phyloP scores from a whole-genome alignment of 1,140 invertebrate genomes.

The Solenopsis invicta region DNA sequence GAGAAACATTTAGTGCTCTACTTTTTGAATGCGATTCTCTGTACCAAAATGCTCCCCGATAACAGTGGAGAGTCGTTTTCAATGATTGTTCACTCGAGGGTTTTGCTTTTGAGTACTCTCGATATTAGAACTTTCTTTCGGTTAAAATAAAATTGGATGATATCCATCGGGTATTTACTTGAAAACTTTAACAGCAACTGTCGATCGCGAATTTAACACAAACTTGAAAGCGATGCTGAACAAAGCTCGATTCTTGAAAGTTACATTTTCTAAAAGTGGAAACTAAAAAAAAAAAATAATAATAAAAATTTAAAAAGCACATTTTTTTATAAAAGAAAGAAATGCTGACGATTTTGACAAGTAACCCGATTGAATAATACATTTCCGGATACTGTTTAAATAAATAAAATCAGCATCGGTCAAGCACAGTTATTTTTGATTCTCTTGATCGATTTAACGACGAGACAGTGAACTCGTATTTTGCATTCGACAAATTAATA shows the following conservation, averaged over 20 bases:
- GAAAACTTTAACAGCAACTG: constrained; percentile 17
- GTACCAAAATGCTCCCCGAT: constrained; percentile 11
- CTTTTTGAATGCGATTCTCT: constrained; percentile 35
- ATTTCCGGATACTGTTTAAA: neutral
- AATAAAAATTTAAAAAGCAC: neutral
- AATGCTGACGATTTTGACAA: neutral
- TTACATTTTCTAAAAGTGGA: neutral
- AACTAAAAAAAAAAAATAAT: constrained; percentile 2
- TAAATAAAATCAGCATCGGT: neutral
- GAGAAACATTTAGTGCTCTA: constrained; percentile 37
- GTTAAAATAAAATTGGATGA: constrained; percentile 49
- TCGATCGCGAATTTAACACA: constrained; percentile 14
- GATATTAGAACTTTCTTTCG: constrained; percentile 33
- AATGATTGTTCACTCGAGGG: constrained; percentile 41
- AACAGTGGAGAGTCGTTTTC: constrained; percentile 7
- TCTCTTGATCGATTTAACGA: neutral
- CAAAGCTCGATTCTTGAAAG: neutral
- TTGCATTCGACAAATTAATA: neutral
- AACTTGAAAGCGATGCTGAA: neutral
- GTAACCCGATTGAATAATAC: neutral
- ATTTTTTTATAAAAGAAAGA: constrained; percentile 1
- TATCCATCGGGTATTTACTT: constrained; percentile 36
- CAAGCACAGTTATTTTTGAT: neutral
- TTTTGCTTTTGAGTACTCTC: constrained; percentile 29
- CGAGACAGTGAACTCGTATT: constrained; percentile 1